Evolutionary conservation across 2,888 invertebrate genomes (phyloP).

Genomic region (Hyposoter didymator): DNA sequence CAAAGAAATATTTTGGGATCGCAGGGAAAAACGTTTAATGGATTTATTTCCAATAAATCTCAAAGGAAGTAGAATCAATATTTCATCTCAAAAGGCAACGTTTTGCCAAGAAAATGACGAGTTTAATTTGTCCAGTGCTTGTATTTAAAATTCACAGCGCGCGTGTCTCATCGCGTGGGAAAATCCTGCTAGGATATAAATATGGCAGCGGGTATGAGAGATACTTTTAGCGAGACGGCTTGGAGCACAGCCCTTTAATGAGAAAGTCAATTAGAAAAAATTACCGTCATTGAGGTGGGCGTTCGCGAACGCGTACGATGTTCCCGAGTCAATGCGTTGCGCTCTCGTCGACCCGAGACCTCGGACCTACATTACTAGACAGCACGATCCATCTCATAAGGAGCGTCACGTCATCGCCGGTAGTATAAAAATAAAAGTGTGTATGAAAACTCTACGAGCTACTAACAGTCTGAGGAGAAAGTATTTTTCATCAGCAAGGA

Average conservation of each 20-base stretch:
- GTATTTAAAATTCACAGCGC: not conserved
- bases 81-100: not conserved
- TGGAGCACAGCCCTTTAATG: constrained; percentile 72
- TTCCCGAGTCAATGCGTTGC: constrained; percentile 49
- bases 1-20: not conserved
- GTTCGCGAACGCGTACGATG: constrained; percentile 44
- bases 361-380: constrained; percentile 57
- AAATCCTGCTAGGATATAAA: constrained; percentile 55
- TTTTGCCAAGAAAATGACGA: too few species aligned
- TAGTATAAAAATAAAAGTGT: constrained; percentile 18
- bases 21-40: not conserved
- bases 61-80: not conserved
- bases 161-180: constrained; percentile 51
- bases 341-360: constrained; percentile 67
- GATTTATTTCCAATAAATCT: not conserved
- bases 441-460: constrained; percentile 7
- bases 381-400: constrained; percentile 45
- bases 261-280: constrained; percentile 78
- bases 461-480: not conserved
- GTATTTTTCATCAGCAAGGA: not conserved
- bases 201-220: constrained; percentile 46
- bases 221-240: constrained; percentile 53
- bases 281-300: constrained; percentile 77
- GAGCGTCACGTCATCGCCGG: constrained; percentile 73
- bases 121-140: not conserved